Evolutionary conservation across 2,113 vertebrate species (phyloP).

Genomic region (Lophura nycthemera): DNA sequence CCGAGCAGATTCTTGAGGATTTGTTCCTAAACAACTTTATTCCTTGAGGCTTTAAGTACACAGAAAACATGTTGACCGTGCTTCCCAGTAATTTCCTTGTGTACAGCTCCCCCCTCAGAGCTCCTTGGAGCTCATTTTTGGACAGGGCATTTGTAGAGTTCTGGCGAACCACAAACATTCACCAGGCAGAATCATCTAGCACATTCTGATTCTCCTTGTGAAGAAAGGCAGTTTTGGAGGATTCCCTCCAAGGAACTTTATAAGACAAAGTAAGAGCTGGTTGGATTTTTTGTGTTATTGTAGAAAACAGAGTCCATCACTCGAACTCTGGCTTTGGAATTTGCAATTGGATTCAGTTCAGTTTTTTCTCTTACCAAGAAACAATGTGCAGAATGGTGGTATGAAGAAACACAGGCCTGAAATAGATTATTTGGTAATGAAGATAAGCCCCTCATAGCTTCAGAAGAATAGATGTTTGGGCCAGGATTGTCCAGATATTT

Average conservation of each 20-base stretch:
- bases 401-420: background rate
- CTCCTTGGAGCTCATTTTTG: background rate
- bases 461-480: background rate
- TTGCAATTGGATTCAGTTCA: background rate
- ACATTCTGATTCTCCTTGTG: background rate
- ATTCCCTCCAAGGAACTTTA: background rate
- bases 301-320: background rate
- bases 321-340: background rate
- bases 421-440: background rate
- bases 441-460: background rate
- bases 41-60: background rate
- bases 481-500: background rate
- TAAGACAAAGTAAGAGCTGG: background rate
- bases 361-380: background rate
- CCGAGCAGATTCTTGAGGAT: background rate
- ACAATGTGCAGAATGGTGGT: background rate
- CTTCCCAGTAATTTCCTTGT: background rate
- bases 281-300: background rate
- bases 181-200: background rate
- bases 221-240: background rate
- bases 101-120: background rate
- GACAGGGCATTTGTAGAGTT: background rate
- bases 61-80: background rate
- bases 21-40: conserved; percentile 37
- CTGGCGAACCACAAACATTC: background rate